A percentile compares a stretch with the other conserved stretches of the same genome.
phyloP scores from a whole-genome alignment of 2,797 vertebrate genomes.

The Pipistrellus pygmaeus region DNA sequence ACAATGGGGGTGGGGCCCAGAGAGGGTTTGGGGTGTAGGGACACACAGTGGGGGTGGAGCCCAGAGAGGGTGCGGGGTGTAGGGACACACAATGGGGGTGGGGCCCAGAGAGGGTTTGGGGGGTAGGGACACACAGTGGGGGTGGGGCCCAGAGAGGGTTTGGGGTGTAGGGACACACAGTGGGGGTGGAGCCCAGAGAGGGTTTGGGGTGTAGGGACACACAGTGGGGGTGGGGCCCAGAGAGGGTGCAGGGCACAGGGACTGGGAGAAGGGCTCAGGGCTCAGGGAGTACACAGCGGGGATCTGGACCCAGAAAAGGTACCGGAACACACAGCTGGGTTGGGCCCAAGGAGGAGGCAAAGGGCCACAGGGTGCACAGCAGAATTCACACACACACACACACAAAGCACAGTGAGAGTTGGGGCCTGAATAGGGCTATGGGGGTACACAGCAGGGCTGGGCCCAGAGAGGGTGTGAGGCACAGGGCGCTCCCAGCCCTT shows the following conservation, averaged over 20 bases:
- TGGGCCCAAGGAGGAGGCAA: neutral
- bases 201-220: neutral
- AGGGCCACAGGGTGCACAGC: neutral
- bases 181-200: neutral
- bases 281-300: neutral
- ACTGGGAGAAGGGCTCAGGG: no score
- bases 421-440: neutral
- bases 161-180: no score
- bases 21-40: neutral
- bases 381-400: fast-evolving
- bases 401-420: neutral
- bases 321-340: neutral
- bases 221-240: neutral
- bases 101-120: neutral
- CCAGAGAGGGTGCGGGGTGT: neutral
- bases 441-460: neutral
- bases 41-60: neutral
- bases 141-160: neutral
- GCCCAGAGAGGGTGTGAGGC: neutral
- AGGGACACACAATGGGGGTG: fast-evolving
- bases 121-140: neutral
- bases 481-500: neutral
- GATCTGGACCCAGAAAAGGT: neutral
- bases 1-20: neutral
- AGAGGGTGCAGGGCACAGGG: neutral